These are phyloP conservation scores for Lithobates pipiens DNA, from an alignment of 2,797 vertebrate species.

Conservation along the genomic window DNA sequence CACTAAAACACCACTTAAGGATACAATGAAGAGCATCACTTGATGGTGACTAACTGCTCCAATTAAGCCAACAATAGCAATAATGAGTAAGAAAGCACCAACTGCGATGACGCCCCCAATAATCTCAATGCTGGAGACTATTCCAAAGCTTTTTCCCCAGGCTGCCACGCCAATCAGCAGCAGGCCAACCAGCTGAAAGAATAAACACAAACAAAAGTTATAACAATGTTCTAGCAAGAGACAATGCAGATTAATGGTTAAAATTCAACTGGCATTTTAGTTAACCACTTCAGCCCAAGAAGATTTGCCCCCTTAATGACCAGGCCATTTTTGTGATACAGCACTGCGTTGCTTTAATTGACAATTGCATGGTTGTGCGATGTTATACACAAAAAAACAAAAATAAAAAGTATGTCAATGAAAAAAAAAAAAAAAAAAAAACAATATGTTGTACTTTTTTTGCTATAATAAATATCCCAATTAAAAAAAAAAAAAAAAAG, in stretches of 20 bases:
- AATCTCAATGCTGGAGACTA: slow-evolving; percentile 92
- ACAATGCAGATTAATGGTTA: background rate
- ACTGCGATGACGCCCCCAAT: slow-evolving; percentile 93
- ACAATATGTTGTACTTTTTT: too few species aligned
- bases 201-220: background rate
- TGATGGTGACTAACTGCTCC: slow-evolving; percentile 92
- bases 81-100: slow-evolving; percentile 91
- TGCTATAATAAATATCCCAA: too few species aligned
- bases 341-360: too few species aligned
- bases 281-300: too few species aligned
- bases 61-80: slow-evolving; percentile 89
- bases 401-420: too few species aligned
- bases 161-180: slow-evolving; percentile 91
- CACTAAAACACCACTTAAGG: slow-evolving; percentile 71
- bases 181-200: slow-evolving; percentile 87
- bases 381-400: too few species aligned
- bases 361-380: too few species aligned
- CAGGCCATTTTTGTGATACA: too few species aligned
- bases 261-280: too few species aligned
- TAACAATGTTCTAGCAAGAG: background rate
- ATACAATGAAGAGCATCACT: slow-evolving; percentile 97
- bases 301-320: too few species aligned
- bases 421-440: too few species aligned
- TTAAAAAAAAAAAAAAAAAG: too few species aligned
- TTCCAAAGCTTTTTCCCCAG: slow-evolving; percentile 90